Percentiles rank a stretch among this genome's conserved stretches.
Conservation (phyloP, 2,888 invertebrate species). For the Cheilosia impressa region DNA sequence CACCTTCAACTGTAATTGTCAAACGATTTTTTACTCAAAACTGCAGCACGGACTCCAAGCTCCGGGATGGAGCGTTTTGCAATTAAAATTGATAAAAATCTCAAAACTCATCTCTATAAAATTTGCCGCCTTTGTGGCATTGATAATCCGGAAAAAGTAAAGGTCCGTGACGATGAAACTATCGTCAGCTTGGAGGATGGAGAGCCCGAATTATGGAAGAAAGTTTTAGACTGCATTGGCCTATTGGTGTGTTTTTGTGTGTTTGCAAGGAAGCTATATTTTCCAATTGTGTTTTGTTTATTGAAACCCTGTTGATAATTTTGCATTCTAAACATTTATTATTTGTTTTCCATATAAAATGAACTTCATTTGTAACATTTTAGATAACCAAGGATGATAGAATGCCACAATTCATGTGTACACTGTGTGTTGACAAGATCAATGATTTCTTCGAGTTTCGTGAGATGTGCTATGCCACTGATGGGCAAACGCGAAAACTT, state of each 20-base stretch:
- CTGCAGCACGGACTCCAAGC: conserved; percentile 52
- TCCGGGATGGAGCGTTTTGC: conserved; percentile 81
- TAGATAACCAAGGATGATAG: conserved; percentile 85
- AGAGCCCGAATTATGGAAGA: conserved; percentile 81
- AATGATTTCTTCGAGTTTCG: conserved; percentile 87
- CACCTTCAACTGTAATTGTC: conserved; percentile 63
- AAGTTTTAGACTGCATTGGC: conserved; percentile 81
- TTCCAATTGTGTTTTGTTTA: conserved; percentile 43
- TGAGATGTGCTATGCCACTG: conserved; percentile 85
- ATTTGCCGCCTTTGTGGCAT: conserved; percentile 83
- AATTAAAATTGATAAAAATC: conserved; percentile 82
- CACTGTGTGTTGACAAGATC: conserved; percentile 86
- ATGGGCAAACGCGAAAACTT: conserved; percentile 84
- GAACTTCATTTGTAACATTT: conserved; percentile 15
- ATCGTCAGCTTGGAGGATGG: conserved; percentile 77
- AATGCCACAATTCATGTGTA: conserved; percentile 87
- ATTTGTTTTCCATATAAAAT: neutral
- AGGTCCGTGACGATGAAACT: conserved; percentile 77
- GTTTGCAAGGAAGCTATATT: neutral
- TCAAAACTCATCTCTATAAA: conserved; percentile 82
- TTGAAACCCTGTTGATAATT: neutral
- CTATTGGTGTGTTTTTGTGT: conserved; percentile 78
- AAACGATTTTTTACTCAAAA: conserved; percentile 67
- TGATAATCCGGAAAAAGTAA: conserved; percentile 81
- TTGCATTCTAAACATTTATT: neutral